These are phyloP conservation scores for Parauchenoglanis ngamensis DNA, from an alignment of 2,797 vertebrate species.

Conservation along the genomic window DNA sequence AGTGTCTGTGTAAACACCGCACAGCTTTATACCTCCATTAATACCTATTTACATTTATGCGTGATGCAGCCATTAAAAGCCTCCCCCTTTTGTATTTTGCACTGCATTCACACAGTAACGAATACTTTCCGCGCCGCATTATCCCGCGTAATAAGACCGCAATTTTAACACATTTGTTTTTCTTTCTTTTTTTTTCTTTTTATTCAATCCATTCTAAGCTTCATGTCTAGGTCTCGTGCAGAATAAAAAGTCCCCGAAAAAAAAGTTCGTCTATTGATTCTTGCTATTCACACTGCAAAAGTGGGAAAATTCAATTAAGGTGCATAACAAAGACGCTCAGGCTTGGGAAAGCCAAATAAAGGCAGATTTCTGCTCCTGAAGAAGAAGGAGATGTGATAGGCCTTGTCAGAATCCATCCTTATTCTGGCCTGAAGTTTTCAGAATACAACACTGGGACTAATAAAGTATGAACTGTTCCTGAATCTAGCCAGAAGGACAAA, in stretches of 20 bases:
- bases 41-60: conserved; percentile 44
- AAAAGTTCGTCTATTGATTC: conserved; percentile 43
- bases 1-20: conserved; percentile 33
- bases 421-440: background rate
- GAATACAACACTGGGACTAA: background rate
- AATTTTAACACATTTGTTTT: conserved; percentile 33
- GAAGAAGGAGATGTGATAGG: background rate
- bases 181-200: conserved; percentile 7
- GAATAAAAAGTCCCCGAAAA: background rate
- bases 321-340: conserved; percentile 37
- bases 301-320: conserved; percentile 52
- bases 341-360: background rate
- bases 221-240: conserved; percentile 18
- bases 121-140: background rate
- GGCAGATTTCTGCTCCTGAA: conserved; percentile 24
- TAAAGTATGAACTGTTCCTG: conserved; percentile 30
- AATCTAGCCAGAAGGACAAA: conserved; percentile 43
- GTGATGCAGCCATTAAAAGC: conserved; percentile 32
- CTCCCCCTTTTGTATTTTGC: conserved; percentile 23
- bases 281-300: conserved; percentile 40
- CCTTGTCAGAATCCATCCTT: background rate
- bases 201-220: conserved; percentile 36
- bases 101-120: conserved; percentile 16
- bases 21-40: conserved; percentile 35
- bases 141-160: conserved; percentile 33